phyloP scores from a whole-genome alignment of 53 echinoderm and acorn worm species.

The Paracentrotus lividus region DNA sequence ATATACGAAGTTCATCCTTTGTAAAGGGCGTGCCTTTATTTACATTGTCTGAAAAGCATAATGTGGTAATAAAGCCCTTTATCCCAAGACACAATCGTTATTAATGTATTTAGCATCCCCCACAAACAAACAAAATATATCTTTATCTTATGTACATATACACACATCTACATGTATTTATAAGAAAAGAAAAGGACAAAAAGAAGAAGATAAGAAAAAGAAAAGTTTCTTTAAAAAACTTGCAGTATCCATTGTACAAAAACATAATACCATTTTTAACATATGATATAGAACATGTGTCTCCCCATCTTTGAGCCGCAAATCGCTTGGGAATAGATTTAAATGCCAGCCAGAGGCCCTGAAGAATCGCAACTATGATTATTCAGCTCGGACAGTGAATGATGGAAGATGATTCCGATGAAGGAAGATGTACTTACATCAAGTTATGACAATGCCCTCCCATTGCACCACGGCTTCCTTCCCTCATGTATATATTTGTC shows the following conservation, averaged over 20 bases:
- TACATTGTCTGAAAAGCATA: not conserved
- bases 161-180: no score
- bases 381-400: not conserved
- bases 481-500: not conserved
- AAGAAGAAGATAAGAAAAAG: no score
- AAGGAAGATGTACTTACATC: constrained; percentile 2
- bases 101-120: no score
- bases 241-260: no score
- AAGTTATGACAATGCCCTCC: not conserved
- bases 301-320: not conserved
- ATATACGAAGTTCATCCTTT: not conserved
- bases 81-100: not conserved
- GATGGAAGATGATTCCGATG: not conserved
- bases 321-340: not conserved
- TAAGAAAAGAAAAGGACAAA: no score
- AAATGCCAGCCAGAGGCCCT: not conserved
- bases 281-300: no score
- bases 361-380: not conserved
- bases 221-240: no score
- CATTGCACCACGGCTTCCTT: not conserved
- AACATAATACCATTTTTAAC: no score
- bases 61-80: not conserved
- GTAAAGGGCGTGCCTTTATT: not conserved
- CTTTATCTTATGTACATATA: no score
- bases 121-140: no score